Conservation (phyloP, 2,113 vertebrate genomes). For the Glareola pratincola region DNA sequence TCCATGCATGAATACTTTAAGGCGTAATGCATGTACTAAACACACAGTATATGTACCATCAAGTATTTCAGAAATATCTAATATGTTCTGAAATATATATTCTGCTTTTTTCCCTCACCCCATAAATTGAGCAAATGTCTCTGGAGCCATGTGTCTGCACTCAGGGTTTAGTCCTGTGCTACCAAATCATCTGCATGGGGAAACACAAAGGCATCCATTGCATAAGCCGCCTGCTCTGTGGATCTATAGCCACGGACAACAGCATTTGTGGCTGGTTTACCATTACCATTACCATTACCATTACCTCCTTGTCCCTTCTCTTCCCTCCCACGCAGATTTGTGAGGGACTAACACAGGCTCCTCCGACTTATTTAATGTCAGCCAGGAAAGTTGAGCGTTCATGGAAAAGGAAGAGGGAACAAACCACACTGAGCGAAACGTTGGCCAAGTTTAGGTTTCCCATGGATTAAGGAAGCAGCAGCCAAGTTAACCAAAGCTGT, state of each 20-base stretch:
- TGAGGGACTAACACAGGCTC: neutral
- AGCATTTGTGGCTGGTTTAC: neutral
- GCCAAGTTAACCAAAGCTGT: neutral
- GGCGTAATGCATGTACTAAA: constrained; percentile 35
- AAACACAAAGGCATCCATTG: neutral
- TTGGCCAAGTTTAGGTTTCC: neutral
- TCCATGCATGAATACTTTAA: constrained; percentile 46
- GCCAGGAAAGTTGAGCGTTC: neutral
- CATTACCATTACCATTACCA: neutral
- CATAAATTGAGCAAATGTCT: constrained; percentile 43
- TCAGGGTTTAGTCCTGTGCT: neutral
- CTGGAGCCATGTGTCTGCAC: neutral
- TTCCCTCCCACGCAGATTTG: neutral
- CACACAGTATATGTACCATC: constrained; percentile 49
- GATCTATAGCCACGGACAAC: neutral
- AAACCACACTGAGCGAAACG: neutral
- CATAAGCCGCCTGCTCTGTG: neutral
- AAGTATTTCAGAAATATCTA: constrained; percentile 51
- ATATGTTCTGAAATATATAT: constrained; percentile 46
- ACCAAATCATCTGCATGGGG: neutral
- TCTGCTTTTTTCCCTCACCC: constrained; percentile 22
- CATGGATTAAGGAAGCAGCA: neutral
- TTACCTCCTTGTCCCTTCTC: neutral
- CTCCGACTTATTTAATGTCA: neutral
- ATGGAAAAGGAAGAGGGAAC: neutral